Conservation (phyloP, 2,113 vertebrate species). For the Thymallus thymallus region DNA sequence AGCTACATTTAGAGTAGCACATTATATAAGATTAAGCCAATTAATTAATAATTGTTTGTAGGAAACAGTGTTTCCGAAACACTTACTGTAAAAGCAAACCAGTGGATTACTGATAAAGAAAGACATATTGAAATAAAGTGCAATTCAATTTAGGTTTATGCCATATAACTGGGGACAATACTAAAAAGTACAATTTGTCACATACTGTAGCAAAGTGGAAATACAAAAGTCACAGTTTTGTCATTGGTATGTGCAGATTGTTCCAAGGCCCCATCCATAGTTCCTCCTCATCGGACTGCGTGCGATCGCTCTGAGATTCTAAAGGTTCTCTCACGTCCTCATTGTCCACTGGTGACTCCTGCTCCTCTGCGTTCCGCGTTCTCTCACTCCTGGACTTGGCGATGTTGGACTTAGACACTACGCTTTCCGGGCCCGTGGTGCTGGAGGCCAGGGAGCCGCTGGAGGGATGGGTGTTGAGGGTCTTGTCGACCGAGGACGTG, state of each 20-base stretch:
- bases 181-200: not conserved
- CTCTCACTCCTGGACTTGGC: conserved; percentile 61
- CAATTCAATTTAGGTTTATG: not conserved
- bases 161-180: not conserved
- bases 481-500: conserved; percentile 60
- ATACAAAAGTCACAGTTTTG: conserved; percentile 88
- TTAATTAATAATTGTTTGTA: not conserved
- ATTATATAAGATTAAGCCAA: not conserved
- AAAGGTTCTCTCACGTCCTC: conserved; percentile 71
- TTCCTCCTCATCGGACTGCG: conserved; percentile 90
- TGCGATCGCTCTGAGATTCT: conserved; percentile 84
- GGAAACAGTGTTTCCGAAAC: not conserved
- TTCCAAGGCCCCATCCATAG: conserved; percentile 99
- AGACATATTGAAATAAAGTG: not conserved
- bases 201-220: not conserved
- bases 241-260: conserved; percentile 99
- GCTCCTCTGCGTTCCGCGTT: conserved; percentile 65
- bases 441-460: conserved; percentile 79
- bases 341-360: conserved; percentile 72
- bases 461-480: conserved; percentile 76
- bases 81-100: not conserved
- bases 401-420: conserved; percentile 44
- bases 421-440: conserved; percentile 61
- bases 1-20: not conserved
- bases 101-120: not conserved